Evolutionary conservation across 2,797 vertebrate species (phyloP).

Genomic region (Micropoecilia bifurca): DNA sequence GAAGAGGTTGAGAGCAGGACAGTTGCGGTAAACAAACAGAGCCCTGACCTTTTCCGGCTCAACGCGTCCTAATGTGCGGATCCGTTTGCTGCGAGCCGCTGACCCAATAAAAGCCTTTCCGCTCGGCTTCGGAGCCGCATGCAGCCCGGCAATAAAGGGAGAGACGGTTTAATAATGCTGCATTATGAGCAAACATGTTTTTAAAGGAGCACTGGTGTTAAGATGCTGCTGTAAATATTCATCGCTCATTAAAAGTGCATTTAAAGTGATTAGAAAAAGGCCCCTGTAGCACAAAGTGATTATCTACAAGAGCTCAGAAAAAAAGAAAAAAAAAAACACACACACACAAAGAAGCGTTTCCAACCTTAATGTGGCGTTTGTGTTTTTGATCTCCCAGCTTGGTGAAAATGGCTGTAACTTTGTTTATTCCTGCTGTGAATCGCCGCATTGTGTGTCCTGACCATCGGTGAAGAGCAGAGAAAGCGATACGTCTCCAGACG

Average conservation of each 20-base stretch:
- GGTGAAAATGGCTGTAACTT: background rate
- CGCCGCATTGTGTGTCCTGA: background rate
- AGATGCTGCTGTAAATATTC: conserved; percentile 50
- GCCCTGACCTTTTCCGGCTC: conserved; percentile 39
- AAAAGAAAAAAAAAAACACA: background rate
- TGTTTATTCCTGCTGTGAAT: conserved; percentile 7
- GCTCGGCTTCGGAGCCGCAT: conserved; percentile 29
- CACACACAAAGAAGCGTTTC: background rate
- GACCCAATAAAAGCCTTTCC: conserved; percentile 54
- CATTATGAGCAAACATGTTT: conserved; percentile 41
- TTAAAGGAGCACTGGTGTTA: conserved; percentile 29
- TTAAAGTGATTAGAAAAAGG: conserved; percentile 28
- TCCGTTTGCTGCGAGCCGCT: conserved; percentile 48
- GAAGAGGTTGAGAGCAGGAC: conserved; percentile 7
- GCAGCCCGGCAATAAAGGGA: conserved; percentile 20
- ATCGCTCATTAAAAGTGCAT: conserved; percentile 50
- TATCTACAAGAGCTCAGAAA: conserved; percentile 1
- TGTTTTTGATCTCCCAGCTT: background rate
- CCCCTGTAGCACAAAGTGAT: conserved; percentile 18
- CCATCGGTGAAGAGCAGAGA: background rate
- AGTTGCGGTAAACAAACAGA: conserved; percentile 45
- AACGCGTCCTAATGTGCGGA: conserved; percentile 49
- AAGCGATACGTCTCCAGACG: background rate
- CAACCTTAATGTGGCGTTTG: background rate
- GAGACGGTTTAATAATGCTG: conserved; percentile 31